A percentile compares a stretch with the other conserved stretches of the same genome.
Evolutionary conservation across 2,888 invertebrate species (phyloP).

Genomic region (Amphipoea oculea): DNA sequence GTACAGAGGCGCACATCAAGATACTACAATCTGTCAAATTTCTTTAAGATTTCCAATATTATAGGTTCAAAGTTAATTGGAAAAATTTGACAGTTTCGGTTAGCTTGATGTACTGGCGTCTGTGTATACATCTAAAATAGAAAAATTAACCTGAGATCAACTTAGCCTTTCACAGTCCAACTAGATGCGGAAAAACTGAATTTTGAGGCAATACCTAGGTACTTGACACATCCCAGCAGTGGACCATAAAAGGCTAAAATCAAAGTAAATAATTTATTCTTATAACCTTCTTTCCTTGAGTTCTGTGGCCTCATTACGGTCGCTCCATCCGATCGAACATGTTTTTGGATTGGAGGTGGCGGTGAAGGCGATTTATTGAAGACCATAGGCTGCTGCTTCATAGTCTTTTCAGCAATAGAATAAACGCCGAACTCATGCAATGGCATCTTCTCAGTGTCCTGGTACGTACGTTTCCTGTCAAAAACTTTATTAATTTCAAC

Average conservation of each 20-base stretch:
- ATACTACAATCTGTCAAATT: no score
- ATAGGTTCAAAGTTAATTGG: no score
- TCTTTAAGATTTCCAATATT: no score
- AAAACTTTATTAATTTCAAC: conserved; percentile 74
- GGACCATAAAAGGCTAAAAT: conserved; percentile 8
- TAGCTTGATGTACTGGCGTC: no score
- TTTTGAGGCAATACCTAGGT: neutral
- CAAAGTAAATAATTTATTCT: conserved; percentile 4
- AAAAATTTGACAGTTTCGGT: no score
- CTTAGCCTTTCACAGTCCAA: conserved; percentile 1
- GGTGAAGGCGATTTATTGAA: conserved; percentile 78
- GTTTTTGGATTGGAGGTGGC: conserved; percentile 75
- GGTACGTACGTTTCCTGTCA: conserved; percentile 81
- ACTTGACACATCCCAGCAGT: neutral
- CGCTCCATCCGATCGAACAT: conserved; percentile 68
- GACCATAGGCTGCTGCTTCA: conserved; percentile 72
- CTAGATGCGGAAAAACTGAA: neutral
- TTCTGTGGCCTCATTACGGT: conserved; percentile 74
- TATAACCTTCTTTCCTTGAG: conserved; percentile 80
- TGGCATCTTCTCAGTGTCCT: conserved; percentile 81
- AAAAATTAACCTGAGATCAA: neutral
- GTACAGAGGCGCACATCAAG: no score
- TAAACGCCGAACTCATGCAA: conserved; percentile 83
- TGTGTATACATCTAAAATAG: neutral
- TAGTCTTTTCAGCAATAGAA: conserved; percentile 79